Evolutionary conservation across 2,888 invertebrate genomes (phyloP).

Genomic region (Callimorpha dominula): DNA sequence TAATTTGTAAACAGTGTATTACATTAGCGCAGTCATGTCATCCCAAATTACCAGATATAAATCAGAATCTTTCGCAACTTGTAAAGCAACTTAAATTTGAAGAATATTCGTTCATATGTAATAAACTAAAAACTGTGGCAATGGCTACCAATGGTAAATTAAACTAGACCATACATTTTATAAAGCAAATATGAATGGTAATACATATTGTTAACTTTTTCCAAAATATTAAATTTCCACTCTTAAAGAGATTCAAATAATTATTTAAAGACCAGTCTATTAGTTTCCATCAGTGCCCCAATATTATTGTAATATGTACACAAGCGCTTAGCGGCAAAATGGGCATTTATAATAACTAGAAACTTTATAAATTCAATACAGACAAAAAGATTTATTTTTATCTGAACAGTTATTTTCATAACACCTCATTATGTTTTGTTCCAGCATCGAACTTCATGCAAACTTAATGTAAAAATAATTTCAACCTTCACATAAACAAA

Average conservation of each 20-base stretch:
- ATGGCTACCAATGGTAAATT: slow-evolving; percentile 38
- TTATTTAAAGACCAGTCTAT: slow-evolving; percentile 78
- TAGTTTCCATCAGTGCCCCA: slow-evolving; percentile 74
- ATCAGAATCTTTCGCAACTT: slow-evolving; percentile 17
- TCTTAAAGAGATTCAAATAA: slow-evolving; percentile 81
- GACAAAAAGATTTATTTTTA: slow-evolving; percentile 32
- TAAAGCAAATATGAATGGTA: slow-evolving; percentile 32
- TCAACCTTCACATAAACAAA: slow-evolving; percentile 34
- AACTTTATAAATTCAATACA: slow-evolving; percentile 29
- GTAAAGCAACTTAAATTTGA: slow-evolving; percentile 32
- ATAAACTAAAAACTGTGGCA: slow-evolving; percentile 27
- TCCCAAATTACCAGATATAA: slow-evolving; percentile 4
- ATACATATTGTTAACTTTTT: slow-evolving; percentile 20
- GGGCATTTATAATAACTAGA: slow-evolving; percentile 53
- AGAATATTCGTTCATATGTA: slow-evolving; percentile 21
- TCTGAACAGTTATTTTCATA: slow-evolving; percentile 32
- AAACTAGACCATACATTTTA: slow-evolving; percentile 35
- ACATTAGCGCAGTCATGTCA: neutral
- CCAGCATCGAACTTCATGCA: slow-evolving; percentile 32
- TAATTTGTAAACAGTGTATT: slow-evolving; percentile 7
- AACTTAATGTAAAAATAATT: slow-evolving; percentile 39
- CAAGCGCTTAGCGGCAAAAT: slow-evolving; percentile 75
- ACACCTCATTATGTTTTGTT: slow-evolving; percentile 18
- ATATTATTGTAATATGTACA: slow-evolving; percentile 52
- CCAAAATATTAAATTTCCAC: slow-evolving; percentile 53